Conservation (phyloP, 1,140 invertebrate genomes). For the Hyposmocoma kahamanoa region DNA sequence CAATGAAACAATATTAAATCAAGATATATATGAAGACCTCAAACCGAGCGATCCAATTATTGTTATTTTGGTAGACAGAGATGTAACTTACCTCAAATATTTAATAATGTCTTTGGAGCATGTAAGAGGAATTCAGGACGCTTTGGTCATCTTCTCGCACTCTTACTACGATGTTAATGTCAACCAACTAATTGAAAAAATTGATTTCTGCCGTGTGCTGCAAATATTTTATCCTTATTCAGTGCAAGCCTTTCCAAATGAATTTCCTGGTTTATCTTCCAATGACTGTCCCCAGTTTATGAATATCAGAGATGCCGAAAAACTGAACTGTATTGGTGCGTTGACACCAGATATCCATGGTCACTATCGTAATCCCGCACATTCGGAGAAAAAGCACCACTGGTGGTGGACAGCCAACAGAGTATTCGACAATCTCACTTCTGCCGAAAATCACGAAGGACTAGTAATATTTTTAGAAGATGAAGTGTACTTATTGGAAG, state of each 20-base stretch:
- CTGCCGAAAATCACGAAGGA: conserved; percentile 17
- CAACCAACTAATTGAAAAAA: conserved; percentile 25
- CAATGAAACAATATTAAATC: conserved; percentile 28
- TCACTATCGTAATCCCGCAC: conserved; percentile 21
- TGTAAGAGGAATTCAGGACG: conserved; percentile 29
- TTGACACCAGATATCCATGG: conserved; percentile 27
- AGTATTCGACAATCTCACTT: conserved; percentile 34
- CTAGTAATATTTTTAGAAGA: conserved; percentile 31
- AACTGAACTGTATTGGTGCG: conserved; percentile 27
- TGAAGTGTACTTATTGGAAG: conserved; percentile 28
- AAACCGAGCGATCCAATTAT: conserved; percentile 24
- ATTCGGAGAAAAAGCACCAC: conserved; percentile 32
- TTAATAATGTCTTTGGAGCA: conserved; percentile 32
- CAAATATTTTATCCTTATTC: conserved; percentile 48
- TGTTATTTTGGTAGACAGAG: conserved; percentile 27
- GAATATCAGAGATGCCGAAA: conserved; percentile 17
- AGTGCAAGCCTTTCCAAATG: conserved; percentile 26
- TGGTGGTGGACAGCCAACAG: conserved; percentile 52
- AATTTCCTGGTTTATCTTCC: conserved; percentile 31
- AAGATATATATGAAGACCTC: conserved; percentile 24
- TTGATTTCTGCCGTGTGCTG: conserved; percentile 38
- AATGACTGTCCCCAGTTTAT: conserved; percentile 29
- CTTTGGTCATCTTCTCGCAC: conserved; percentile 42
- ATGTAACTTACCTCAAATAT: conserved; percentile 19
- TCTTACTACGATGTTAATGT: conserved; percentile 26